These are phyloP conservation scores for Centropus bengalensis DNA, from an alignment of 2,113 vertebrate species.

Conservation along the genomic window DNA sequence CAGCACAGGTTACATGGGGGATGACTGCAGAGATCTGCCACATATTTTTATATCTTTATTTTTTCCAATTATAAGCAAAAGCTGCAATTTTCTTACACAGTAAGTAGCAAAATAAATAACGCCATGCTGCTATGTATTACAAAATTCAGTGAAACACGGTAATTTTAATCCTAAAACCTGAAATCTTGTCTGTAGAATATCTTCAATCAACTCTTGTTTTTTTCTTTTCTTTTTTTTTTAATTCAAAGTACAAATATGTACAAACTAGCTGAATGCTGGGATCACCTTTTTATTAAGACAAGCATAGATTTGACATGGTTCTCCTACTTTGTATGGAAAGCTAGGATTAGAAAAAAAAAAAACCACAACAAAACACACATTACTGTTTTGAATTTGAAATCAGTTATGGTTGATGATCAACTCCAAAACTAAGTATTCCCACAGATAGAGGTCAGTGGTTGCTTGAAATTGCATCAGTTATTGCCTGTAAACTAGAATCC, in stretches of 20 bases:
- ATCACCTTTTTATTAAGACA: neutral
- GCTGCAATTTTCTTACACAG: neutral
- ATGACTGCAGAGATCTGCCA: slow-evolving; percentile 11
- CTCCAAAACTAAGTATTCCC: slow-evolving; percentile 81
- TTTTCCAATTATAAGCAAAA: neutral
- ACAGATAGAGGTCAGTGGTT: slow-evolving; percentile 82
- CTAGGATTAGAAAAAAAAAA: neutral
- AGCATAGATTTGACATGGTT: neutral
- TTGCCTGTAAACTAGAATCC: slow-evolving; percentile 57
- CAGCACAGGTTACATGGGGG: neutral
- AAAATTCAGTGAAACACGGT: neutral
- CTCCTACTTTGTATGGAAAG: neutral
- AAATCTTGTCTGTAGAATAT: neutral
- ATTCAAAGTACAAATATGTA: neutral
- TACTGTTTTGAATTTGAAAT: slow-evolving; percentile 52
- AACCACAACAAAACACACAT: neutral
- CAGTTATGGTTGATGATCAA: slow-evolving; percentile 39
- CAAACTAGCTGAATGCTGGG: neutral
- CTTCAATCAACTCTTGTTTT: neutral
- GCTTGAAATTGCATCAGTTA: slow-evolving; percentile 83
- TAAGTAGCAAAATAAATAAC: slow-evolving; percentile 38
- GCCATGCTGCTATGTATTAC: neutral
- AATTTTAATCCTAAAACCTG: neutral
- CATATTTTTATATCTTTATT: neutral
- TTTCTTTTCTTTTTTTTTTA: neutral